Percentiles rank a stretch among this genome's conserved stretches.
These are phyloP conservation scores for Seriola dumerili DNA, from an alignment of 2,113 vertebrate genomes.

Conservation along the genomic window DNA sequence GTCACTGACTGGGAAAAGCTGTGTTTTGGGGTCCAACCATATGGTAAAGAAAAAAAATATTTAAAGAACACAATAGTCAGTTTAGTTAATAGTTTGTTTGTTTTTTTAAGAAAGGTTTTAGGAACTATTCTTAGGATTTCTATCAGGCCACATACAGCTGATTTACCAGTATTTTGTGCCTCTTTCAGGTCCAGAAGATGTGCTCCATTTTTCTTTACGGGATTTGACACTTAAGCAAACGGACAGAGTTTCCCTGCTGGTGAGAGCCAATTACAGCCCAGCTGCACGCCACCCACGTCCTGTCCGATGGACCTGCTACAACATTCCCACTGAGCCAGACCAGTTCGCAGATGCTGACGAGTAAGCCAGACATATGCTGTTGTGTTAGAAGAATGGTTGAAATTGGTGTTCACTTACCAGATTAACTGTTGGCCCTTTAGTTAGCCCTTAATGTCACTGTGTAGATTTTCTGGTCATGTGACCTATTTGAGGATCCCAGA, in stretches of 20 bases:
- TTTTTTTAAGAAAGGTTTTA: background rate
- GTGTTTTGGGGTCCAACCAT: constrained; percentile 38
- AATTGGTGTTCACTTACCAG: background rate
- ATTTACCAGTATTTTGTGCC: background rate
- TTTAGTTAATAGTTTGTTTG: too few species aligned
- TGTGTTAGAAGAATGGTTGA: background rate
- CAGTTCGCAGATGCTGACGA: constrained; percentile 81
- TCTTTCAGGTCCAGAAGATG: constrained; percentile 76
- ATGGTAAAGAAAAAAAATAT: constrained; percentile 70
- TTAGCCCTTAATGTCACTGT: background rate
- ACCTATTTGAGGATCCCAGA: background rate
- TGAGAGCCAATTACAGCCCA: constrained; percentile 67
- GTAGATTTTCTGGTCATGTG: background rate
- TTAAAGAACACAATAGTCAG: background rate
- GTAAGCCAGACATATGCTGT: constrained; percentile 30
- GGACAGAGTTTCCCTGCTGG: background rate
- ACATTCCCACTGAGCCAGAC: constrained; percentile 34
- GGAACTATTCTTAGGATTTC: background rate
- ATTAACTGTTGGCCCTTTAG: background rate
- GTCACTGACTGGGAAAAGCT: constrained; percentile 27
- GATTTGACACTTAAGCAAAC: constrained; percentile 35
- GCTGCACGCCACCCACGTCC: constrained; percentile 67
- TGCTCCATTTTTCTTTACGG: constrained; percentile 37
- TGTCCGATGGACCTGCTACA: constrained; percentile 50
- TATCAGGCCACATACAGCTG: background rate